Evolutionary conservation across 2,113 vertebrate species (phyloP), one percentile per base, ranked within the genome.

Genomic region (Ictidomys tridecemlineatus): DNA sequence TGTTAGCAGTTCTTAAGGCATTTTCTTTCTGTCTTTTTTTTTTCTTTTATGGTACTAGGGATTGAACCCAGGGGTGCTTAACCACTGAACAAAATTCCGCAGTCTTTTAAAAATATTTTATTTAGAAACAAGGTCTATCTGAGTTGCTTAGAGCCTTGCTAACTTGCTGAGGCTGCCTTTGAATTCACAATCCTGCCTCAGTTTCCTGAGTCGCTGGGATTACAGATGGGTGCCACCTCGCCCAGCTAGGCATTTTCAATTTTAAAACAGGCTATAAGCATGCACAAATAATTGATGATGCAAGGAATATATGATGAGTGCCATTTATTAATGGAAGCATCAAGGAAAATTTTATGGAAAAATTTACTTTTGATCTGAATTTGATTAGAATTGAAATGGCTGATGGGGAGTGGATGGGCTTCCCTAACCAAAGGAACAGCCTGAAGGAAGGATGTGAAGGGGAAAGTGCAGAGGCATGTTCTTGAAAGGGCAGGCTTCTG

Each of bases 361-460:
- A 65, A 42, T 85, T 94, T 80, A 28, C 45, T 93, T 93, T 98
- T 72, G 72, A 48, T 92, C 45, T 96, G 67, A 96, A 26, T 86
- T 72, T 63, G 84, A 82, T 56, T 78, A 61, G 78, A 10, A 37
- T 93, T 93, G 45, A 92, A 89, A n/a, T 37, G 56, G n/a, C 69
- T 74, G 16, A 32, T 89, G 65, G 65, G 63, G 63, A 65, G 20
- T 61, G 16, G 24, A 14, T 82, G 53, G 58, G 58, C 65, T 93
- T 89, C 45, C 22, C 20, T 26, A 82, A 67, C 39, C 45, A 28
- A 78, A 69, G 63, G 67, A 91, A 51, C 5, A n/a, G 4, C n/a
- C n/a, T 53, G 82, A 45, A 63, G 0, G 8, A 72, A 73, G 22
- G 20, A 8, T 86, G 34, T 17, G 39, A 85, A 85, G 1, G 69